phyloP scores from a whole-genome alignment of 2,888 invertebrate genomes.

The Spodoptera exigua region DNA sequence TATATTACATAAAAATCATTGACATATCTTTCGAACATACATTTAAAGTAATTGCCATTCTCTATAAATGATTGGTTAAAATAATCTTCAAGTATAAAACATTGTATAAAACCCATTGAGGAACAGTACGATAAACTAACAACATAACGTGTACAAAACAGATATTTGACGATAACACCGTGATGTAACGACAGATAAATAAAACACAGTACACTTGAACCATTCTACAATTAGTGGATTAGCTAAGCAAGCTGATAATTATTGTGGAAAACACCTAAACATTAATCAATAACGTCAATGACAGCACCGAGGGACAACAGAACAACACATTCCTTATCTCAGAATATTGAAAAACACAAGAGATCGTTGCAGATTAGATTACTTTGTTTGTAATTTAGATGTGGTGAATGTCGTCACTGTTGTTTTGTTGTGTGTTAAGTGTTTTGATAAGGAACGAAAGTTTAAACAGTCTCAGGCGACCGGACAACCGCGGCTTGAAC shows the following conservation, averaged over 20 bases:
- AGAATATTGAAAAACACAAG: constrained; percentile 29
- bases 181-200: constrained; percentile 22
- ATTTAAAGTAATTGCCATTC: no score
- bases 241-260: constrained; percentile 18
- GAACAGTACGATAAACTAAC: constrained; percentile 5
- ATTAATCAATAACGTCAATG: no score
- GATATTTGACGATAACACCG: constrained; percentile 25
- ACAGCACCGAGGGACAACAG: constrained; percentile 6
- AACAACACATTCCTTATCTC: constrained; percentile 29
- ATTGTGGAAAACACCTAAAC: constrained; percentile 1
- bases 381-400: constrained; percentile 1
- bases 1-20: no score
- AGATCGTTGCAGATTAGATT: constrained; percentile 38
- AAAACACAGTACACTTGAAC: constrained; percentile 14
- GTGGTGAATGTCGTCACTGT: constrained; percentile 12
- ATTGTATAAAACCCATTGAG: constrained; percentile 9
- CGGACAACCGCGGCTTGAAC: constrained; percentile 9
- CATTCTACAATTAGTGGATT: constrained; percentile 3
- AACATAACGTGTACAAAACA: constrained; percentile 7
- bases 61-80: no score
- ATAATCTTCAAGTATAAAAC: no score
- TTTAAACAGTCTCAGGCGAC: constrained; percentile 19
- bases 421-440: constrained; percentile 13
- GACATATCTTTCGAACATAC: no score
- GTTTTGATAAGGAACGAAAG: no score